Percentiles rank a stretch among this genome's conserved stretches.
phyloP scores from a whole-genome alignment of 2,797 vertebrate species.

The Hyperoplus lanceolatus region DNA sequence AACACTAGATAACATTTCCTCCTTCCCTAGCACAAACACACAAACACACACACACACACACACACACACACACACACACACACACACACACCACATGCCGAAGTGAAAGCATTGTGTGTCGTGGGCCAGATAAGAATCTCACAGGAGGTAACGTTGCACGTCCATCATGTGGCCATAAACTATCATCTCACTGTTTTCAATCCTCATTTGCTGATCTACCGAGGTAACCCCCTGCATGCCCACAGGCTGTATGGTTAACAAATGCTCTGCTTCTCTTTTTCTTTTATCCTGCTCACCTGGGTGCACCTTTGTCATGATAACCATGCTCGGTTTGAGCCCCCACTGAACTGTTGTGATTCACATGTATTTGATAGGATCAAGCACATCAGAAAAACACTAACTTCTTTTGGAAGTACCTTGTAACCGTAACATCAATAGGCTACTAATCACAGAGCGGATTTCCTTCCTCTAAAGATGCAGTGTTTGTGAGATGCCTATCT shows the following conservation, averaged over 20 bases:
- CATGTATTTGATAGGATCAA: conserved; percentile 77
- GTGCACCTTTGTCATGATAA: conserved; percentile 80
- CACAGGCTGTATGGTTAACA: conserved; percentile 67
- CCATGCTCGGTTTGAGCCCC: conserved; percentile 59
- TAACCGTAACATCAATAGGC: conserved; percentile 60
- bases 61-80: conserved; percentile 13
- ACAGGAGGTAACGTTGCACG: conserved; percentile 6
- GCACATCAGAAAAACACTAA: conserved; percentile 60
- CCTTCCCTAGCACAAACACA: neutral
- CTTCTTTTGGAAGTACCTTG: conserved; percentile 54
- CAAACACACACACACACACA: conserved; percentile 8
- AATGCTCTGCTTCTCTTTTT: conserved; percentile 60
- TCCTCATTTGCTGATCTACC: conserved; percentile 51
- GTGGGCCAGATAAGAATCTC: conserved; percentile 54
- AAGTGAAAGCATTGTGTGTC: neutral
- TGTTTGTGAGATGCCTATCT: conserved; percentile 62
- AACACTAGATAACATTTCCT: conserved; percentile 19
- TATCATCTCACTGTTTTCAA: conserved; percentile 55
- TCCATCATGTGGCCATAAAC: conserved; percentile 71
- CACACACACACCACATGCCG: conserved; percentile 9
- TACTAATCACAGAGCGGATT: conserved; percentile 56
- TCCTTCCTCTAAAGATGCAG: conserved; percentile 50
- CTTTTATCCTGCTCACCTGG: conserved; percentile 65
- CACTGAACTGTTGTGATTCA: conserved; percentile 57
- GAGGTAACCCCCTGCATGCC: conserved; percentile 51